Evolutionary conservation across 2,888 invertebrate species (phyloP).

Genomic region (Alsophila aescularia): DNA sequence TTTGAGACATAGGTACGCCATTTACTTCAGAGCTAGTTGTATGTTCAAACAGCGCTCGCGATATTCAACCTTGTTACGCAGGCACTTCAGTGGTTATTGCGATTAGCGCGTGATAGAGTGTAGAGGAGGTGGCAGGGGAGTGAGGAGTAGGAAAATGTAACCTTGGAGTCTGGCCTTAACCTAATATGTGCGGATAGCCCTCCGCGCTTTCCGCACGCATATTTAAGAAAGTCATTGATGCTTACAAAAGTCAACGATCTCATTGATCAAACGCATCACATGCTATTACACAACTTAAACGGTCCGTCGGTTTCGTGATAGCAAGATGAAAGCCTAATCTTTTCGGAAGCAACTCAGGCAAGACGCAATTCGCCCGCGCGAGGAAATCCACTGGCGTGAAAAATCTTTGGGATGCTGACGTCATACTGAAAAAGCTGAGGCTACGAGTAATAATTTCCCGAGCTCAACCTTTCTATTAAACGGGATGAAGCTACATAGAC

Average conservation of each 20-base stretch:
- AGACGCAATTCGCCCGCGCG: conserved; percentile 11
- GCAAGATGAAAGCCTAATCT: conserved; percentile 18
- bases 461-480: conserved; percentile 58
- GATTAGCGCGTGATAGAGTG: too few relatives aligned
- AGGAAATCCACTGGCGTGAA: conserved; percentile 32
- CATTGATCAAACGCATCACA: conserved; percentile 2
- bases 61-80: too few relatives aligned
- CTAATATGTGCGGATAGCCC: too few relatives aligned
- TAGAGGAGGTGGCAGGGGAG: too few relatives aligned
- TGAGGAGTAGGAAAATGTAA: too few relatives aligned
- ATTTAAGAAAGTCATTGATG: too few relatives aligned
- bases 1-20: too few relatives aligned
- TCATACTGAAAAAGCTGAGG: conserved; percentile 43
- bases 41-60: too few relatives aligned
- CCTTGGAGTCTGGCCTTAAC: too few relatives aligned
- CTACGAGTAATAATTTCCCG: conserved; percentile 53
- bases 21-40: too few relatives aligned
- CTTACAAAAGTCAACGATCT: conserved; percentile 19
- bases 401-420: conserved; percentile 41
- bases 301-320: conserved; percentile 14
- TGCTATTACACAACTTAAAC: conserved; percentile 7
- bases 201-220: too few relatives aligned
- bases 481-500: conserved; percentile 54
- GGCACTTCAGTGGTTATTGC: too few relatives aligned
- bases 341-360: conserved; percentile 10